These are phyloP conservation scores for Miltochrista miniata DNA, from an alignment of 2,888 invertebrate genomes.

Conservation along the genomic window DNA sequence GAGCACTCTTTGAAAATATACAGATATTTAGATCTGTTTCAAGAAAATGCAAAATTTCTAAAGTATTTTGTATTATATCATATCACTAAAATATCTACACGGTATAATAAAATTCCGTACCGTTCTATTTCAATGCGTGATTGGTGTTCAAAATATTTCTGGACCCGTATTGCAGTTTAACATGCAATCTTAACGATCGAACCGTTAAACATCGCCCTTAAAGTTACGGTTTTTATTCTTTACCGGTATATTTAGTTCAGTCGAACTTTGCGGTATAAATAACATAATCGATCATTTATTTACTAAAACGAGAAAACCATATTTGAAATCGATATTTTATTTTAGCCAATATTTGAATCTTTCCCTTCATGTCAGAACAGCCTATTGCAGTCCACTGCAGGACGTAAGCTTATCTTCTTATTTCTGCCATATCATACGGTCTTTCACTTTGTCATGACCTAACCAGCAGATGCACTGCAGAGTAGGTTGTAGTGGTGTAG, in stretches of 20 bases:
- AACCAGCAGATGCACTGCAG: too few species aligned
- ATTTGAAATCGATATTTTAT: constrained; percentile 1
- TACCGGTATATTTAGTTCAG: constrained; percentile 42
- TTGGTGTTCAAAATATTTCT: constrained; percentile 40
- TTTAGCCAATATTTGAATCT: not conserved
- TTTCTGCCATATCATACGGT: too few species aligned
- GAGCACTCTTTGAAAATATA: too few species aligned
- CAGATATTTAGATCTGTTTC: too few species aligned
- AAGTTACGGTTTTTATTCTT: constrained; percentile 52
- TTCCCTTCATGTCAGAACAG: not conserved
- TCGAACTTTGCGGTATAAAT: constrained; percentile 33
- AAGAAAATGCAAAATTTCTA: too few species aligned
- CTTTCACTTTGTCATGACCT: too few species aligned
- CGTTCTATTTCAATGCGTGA: constrained; percentile 36
- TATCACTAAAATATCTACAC: too few species aligned
- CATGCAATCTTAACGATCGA: constrained; percentile 60
- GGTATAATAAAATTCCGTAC: constrained; percentile 7
- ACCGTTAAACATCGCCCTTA: constrained; percentile 70
- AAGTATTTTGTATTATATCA: too few species aligned
- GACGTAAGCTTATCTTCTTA: too few species aligned
- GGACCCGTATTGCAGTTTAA: constrained; percentile 46
- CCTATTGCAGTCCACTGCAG: too few species aligned
- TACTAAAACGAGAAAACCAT: constrained; percentile 11
- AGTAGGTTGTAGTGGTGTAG: too few species aligned
- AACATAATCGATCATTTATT: constrained; percentile 20